Evolutionary conservation across 2,113 vertebrate genomes (phyloP), one percentile per base, ranked within the genome.

Genomic region (Rhinopomastus cyanomelas): DNA sequence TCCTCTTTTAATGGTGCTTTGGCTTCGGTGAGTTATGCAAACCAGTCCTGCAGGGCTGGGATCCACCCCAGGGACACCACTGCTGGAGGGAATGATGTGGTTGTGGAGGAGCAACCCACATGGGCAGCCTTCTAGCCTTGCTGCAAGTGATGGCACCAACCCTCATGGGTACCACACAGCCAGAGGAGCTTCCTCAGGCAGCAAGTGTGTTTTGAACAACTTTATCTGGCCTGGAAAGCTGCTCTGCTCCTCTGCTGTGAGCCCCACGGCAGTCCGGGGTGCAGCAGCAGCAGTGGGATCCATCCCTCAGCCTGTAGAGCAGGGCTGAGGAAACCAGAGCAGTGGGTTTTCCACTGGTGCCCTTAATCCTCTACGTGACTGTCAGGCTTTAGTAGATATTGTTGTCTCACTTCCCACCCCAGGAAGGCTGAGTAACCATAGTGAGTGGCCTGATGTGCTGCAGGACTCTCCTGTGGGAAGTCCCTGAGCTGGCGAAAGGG

Each of bases 231-330:
- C 37, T 20, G 51, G 21, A 46, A 18, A 53, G 22, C 53, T 55
- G 71, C 30, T 59, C 11, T 10, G 10, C n/a, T 30, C 27, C 3
- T 74, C 42, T n/a, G 0, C 0, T 2, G 8, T 29, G 29, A 75
- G 57, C 73, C 37, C 56, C 5, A 8, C 37, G 15, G 39, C 15
- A 42, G 39, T 15, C 15, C 39, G 15, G 39, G 39, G 11, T 42
- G 39, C 15, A 15, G 44, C n/a, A 21, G 51, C 18, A 3, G 5
- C 3, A 1, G 30, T 22, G 17, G 66, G 42, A 62, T 26, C 37
- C 2, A 1, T 9, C 49, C 44, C 52, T 44, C 16, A 0, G 34
- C 13, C 1, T 30, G 27, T 42, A 16, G 49, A 73, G 32, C 32
- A 37, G 52, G 26, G 32, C 48, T 72, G 56, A 42, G 32, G 55